phyloP scores from a whole-genome alignment of 2,113 vertebrate genomes.

The Leucoraja erinaceus region DNA sequence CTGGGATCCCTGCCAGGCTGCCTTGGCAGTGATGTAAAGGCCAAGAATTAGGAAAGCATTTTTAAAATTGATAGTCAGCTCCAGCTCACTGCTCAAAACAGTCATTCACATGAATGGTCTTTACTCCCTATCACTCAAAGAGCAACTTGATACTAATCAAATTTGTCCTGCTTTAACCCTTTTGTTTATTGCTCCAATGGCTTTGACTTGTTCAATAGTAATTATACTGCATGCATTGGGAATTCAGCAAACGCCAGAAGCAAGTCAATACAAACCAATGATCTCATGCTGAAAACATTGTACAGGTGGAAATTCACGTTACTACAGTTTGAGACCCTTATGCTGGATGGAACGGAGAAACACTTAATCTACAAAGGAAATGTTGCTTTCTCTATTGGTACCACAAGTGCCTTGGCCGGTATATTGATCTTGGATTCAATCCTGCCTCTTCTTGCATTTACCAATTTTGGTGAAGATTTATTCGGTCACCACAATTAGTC shows the following conservation, averaged over 20 bases:
- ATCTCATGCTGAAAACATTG: not conserved
- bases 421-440: not conserved
- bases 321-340: not conserved
- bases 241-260: not conserved
- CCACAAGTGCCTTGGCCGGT: not conserved
- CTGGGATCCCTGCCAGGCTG: not conserved
- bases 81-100: not conserved
- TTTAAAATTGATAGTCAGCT: conserved; percentile 2
- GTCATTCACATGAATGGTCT: not conserved
- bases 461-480: not conserved
- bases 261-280: not conserved
- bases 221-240: not conserved
- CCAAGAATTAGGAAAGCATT: conserved; percentile 10
- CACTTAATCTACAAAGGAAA: not conserved
- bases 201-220: not conserved
- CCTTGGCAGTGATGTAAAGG: not conserved
- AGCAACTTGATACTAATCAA: not conserved
- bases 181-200: not conserved
- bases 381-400: not conserved
- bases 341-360: not conserved
- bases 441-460: not conserved
- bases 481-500: not conserved
- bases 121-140: not conserved
- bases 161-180: not conserved
- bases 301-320: not conserved